Base-by-base conservation (phyloP, 2,113 vertebrate species). In the Mormyrus lacerda region DNA sequence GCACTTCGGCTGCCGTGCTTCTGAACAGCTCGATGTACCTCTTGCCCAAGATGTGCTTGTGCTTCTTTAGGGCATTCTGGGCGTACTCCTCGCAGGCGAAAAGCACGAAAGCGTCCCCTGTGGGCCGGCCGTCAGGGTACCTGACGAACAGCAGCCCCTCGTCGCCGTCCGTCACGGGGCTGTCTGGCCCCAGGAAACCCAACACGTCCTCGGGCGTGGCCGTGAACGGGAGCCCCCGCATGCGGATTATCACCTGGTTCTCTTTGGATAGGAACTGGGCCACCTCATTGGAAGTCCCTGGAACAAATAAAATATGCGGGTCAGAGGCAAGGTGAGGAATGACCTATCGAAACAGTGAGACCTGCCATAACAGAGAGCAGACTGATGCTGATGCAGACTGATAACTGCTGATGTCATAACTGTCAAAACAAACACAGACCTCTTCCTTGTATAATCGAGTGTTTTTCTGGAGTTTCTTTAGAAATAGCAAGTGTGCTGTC, bases 11-110 rank as follows among this genome's bases (percentile, higher is more conserved):
- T 0, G 98, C 97, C 1, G 98, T 99, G 92, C 98, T 99, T 84
- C 97, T 95, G 93, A 99, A 99, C 92, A 99, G 95, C 94, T 99
- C 98, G 2, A 99, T 99, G 90, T 99, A 99, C 87, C 98, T 96
- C 93, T 99, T 99, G 50, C 98, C 98, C 89, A 99, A 95, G 93
- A 98, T 98, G 94, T 98, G 97, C 94, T 98, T 98, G 94, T 99
- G 98, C 91, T 97, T 99, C 91, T 97, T 98, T 93, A 99, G 95
- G 51, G 98, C 96, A 65, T 97, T 97, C 93, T 98, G 98, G 85
- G 97, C 98, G 69, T 97, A 97, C 90, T 99, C 98, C 92, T 99
- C 98, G 92, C 98, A 99, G 89, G 98, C 97, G 93, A 99, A 99
- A 42, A 99, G 95, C 89, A 99, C 98, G 93, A 99, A 99, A 3